These are phyloP conservation scores for Drosophila obscura DNA, from an alignment of 1,140 invertebrate species.

Conservation along the genomic window DNA sequence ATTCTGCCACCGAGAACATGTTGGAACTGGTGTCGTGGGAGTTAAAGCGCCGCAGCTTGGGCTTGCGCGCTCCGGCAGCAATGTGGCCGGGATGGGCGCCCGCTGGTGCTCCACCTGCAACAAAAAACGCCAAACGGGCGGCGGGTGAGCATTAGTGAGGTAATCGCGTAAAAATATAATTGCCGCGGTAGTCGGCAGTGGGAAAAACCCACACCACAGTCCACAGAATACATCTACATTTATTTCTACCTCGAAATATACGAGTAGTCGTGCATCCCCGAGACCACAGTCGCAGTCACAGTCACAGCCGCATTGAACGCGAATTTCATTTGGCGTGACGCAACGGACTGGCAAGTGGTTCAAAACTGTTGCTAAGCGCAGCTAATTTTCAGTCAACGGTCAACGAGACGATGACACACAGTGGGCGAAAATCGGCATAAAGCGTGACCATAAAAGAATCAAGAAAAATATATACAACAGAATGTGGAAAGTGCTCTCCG, in stretches of 20 bases:
- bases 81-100: conserved; percentile 63
- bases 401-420: conserved; percentile 56
- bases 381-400: conserved; percentile 68
- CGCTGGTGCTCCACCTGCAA: conserved; percentile 65
- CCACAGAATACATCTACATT: not conserved
- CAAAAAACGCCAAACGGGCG: conserved; percentile 17
- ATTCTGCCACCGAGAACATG: conserved; percentile 83
- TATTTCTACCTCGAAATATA: conserved; percentile 36
- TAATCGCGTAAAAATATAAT: conserved; percentile 70
- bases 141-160: conserved; percentile 65
- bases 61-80: conserved; percentile 73
- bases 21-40: conserved; percentile 83
- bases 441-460: conserved; percentile 18
- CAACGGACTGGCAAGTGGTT: conserved; percentile 56
- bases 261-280: not conserved
- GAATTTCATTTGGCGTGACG: conserved; percentile 53
- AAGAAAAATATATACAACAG: conserved; percentile 18
- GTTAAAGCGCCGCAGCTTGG: conserved; percentile 81
- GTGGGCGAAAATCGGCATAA: conserved; percentile 34
- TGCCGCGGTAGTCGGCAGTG: conserved; percentile 55
- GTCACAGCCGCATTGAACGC: conserved; percentile 11
- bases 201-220: conserved; percentile 64
- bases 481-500: conserved; percentile 17
- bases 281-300: not conserved
- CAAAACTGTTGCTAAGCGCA: conserved; percentile 77